A percentile compares a stretch with the other conserved stretches of the same genome.
Conservation (phyloP, 1,140 invertebrate species). For the Plutomurus gul region DNA sequence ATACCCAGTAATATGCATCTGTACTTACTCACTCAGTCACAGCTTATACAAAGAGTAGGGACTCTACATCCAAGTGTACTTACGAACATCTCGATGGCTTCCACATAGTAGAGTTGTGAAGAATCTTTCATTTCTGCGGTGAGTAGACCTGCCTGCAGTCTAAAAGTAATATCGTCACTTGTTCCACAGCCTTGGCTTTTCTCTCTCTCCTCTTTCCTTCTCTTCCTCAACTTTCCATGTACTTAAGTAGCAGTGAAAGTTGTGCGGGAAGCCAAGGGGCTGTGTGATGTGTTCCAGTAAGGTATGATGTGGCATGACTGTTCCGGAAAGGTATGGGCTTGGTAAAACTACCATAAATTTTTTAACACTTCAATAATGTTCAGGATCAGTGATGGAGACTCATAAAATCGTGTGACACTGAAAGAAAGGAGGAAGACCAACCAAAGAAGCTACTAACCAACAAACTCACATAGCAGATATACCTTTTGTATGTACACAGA, state of each 20-base stretch:
- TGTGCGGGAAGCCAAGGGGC: background rate
- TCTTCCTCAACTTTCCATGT: background rate
- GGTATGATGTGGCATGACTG: background rate
- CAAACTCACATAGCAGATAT: too few species aligned
- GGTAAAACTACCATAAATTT: slow-evolving; percentile 41
- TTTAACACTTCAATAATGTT: slow-evolving; percentile 49
- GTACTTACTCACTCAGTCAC: too few species aligned
- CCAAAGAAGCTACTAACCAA: too few species aligned
- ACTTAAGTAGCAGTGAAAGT: background rate
- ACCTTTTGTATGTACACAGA: too few species aligned
- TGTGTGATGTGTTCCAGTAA: background rate
- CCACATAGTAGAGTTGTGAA: background rate
- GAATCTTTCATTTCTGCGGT: background rate
- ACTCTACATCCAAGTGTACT: too few species aligned
- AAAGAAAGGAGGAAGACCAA: background rate
- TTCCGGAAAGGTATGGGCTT: slow-evolving; percentile 16
- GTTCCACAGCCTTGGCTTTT: background rate
- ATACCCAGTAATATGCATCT: too few species aligned
- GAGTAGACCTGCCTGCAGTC: too few species aligned
- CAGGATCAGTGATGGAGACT: slow-evolving; percentile 37
- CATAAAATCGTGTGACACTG: slow-evolving; percentile 38
- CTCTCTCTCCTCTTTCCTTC: background rate
- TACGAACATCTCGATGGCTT: background rate
- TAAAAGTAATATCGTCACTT: too few species aligned
- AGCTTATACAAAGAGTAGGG: too few species aligned